A percentile compares a stretch with the other conserved stretches of the same genome.
Conservation (phyloP, 2,797 vertebrate genomes). For the Glossophaga mutica region DNA sequence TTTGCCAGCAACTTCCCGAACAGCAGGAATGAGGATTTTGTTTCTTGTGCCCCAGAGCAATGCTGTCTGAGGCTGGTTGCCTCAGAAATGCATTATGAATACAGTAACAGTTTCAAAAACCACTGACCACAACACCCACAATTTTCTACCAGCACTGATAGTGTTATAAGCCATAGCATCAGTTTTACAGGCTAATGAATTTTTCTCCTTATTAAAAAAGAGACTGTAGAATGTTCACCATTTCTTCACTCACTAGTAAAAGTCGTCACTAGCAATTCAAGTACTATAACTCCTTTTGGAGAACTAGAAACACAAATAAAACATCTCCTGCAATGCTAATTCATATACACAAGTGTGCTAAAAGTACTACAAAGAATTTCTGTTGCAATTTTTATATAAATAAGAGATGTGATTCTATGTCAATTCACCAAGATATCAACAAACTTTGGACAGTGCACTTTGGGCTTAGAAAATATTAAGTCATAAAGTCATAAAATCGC, state of each 20-base stretch:
- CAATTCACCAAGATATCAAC: background rate
- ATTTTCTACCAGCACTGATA: background rate
- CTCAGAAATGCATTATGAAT: background rate
- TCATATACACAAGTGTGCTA: background rate
- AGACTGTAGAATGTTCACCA: background rate
- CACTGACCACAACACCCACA: background rate
- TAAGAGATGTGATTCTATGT: background rate
- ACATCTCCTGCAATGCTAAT: background rate
- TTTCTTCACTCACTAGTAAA: background rate
- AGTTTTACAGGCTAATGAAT: background rate
- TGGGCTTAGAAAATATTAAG: background rate
- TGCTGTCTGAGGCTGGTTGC: background rate
- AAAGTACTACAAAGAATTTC: background rate
- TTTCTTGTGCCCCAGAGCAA: background rate
- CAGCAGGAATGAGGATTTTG: background rate
- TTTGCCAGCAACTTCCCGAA: background rate
- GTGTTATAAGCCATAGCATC: background rate
- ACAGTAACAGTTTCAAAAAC: background rate
- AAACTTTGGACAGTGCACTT: background rate
- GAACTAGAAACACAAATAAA: background rate
- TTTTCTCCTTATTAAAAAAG: constrained; percentile 10
- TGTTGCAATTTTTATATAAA: background rate
- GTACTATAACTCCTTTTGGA: background rate
- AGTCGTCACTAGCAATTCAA: constrained; percentile 1
- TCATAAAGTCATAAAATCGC: background rate